Evolutionary conservation across 1,140 invertebrate species (phyloP).

Genomic region (Onthophagus taurus): DNA sequence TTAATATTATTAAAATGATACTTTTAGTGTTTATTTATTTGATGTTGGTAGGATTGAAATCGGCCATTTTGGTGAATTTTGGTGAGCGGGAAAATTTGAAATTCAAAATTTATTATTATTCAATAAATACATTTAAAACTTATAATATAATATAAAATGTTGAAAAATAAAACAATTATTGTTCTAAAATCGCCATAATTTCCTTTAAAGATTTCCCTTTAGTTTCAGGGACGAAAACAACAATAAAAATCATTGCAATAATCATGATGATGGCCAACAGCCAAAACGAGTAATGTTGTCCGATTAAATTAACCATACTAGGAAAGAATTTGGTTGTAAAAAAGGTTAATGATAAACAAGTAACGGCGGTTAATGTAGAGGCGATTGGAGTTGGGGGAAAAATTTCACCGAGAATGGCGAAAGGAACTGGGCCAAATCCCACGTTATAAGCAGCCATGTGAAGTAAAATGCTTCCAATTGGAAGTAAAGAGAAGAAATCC

Average conservation of each 20-base stretch:
- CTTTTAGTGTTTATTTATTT: no score
- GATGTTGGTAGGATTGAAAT: no score
- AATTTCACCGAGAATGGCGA: conserved; percentile 72
- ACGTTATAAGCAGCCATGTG: conserved; percentile 14
- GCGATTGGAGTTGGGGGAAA: conserved; percentile 62
- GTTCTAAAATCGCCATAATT: conserved; percentile 21
- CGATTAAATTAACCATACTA: conserved; percentile 45
- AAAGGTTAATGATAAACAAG: conserved; percentile 69
- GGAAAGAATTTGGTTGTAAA: conserved; percentile 64
- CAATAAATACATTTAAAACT: no score
- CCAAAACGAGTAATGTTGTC: conserved; percentile 63
- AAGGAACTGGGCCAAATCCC: conserved; percentile 72
- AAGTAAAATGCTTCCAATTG: conserved; percentile 10
- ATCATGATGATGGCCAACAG: conserved; percentile 62
- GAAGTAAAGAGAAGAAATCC: conserved; percentile 16
- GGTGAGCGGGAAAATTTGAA: no score
- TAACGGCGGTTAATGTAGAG: conserved; percentile 57
- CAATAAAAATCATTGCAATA: conserved; percentile 47
- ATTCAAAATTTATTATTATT: no score
- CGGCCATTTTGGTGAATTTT: no score
- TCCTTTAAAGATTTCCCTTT: conserved; percentile 63
- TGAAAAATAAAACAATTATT: neutral
- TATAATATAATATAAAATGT: no score
- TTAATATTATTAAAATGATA: no score
- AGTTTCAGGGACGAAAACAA: conserved; percentile 66